Evolutionary conservation across 2,113 vertebrate species (phyloP), one percentile per base, ranked within the genome.

Genomic region (Carassius auratus): DNA sequence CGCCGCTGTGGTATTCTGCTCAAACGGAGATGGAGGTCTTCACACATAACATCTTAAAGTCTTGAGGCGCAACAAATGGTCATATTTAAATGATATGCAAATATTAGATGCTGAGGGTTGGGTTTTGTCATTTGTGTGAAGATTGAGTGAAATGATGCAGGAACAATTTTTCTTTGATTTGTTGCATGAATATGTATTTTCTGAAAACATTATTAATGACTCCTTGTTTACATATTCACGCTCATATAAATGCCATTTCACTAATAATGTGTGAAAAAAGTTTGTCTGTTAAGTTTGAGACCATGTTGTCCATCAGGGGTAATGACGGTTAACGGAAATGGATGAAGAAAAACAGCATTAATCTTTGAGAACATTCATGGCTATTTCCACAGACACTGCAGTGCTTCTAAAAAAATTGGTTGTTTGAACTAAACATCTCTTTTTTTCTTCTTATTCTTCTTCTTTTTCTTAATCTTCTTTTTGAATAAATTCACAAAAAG

Each of bases 161-260:
- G 88, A 87, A 94, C 78, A 83, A 68, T 79, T 88, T 88, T 36
- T 71, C 61, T 86, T 84, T 86, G 83, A 81, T 45, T 86, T 76
- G 85, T 30, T 78, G 77, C 64, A 90, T 92, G 90, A 92, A 91
- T 92, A 92, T 91, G 87, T 85, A 92, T 91, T 81, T 61, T 61
- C 83, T 73, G 83, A 66, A 64, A 85, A 84, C 73, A 61, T 88
- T 76, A 87, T 86, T 84, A 89, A 90, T 91, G 79, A 89, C 91
- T 93, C 87, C 83, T 90, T 89, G 89, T 91, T 89, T 90, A 87
- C 84, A 86, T 84, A 88, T 89, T 90, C 86, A 87, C 69, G 87
- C 83, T 90, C 91, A 86, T 89, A 86, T 89, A 50, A 83, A 84
- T 85, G 83, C 71, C 76, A 52, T 85, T 87, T 23, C 21, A 79